phyloP scores from a whole-genome alignment of 2,888 invertebrate genomes.

The Ametastegia equiseti region DNA sequence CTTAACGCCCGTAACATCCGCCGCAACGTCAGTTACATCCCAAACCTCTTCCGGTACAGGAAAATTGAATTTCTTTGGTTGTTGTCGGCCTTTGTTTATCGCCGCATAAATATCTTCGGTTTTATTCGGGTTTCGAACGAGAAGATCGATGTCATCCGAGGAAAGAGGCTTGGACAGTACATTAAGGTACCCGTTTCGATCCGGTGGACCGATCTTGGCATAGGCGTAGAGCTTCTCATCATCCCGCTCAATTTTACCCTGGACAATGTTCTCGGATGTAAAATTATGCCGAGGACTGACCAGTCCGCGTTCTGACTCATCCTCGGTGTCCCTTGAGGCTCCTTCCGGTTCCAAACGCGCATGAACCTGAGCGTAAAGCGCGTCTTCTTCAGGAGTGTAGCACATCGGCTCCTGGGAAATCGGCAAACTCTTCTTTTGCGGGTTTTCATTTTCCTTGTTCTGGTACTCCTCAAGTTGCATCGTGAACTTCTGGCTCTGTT shows the following conservation, averaged over 20 bases:
- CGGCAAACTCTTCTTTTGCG: constrained; percentile 70
- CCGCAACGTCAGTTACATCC: constrained; percentile 66
- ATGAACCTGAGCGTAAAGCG: constrained; percentile 71
- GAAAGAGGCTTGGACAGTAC: constrained; percentile 16
- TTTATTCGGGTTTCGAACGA: constrained; percentile 72
- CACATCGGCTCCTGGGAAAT: constrained; percentile 59
- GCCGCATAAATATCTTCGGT: constrained; percentile 77
- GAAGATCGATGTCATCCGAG: constrained; percentile 31
- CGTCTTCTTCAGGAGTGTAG: constrained; percentile 68
- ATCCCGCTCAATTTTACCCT: constrained; percentile 75
- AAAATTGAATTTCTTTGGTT: constrained; percentile 63
- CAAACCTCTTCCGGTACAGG: constrained; percentile 70
- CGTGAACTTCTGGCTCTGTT: constrained; percentile 59
- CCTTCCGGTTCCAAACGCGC: constrained; percentile 71
- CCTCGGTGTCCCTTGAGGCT: constrained; percentile 72
- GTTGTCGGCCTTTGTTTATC: constrained; percentile 69
- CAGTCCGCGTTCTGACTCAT: constrained; percentile 68
- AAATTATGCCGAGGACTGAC: constrained; percentile 45
- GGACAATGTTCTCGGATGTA: constrained; percentile 54
- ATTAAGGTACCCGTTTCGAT: constrained; percentile 68
- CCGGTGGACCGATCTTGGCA: constrained; percentile 77
- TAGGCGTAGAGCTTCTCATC: constrained; percentile 77
- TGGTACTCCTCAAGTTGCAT: constrained; percentile 79
- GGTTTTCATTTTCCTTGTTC: constrained; percentile 85
- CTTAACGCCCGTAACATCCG: constrained; percentile 64